Percentiles rank a stretch among this genome's conserved stretches.
Evolutionary conservation across 1,140 invertebrate genomes (phyloP).

Genomic region (Pseudobourletiella spinata): DNA sequence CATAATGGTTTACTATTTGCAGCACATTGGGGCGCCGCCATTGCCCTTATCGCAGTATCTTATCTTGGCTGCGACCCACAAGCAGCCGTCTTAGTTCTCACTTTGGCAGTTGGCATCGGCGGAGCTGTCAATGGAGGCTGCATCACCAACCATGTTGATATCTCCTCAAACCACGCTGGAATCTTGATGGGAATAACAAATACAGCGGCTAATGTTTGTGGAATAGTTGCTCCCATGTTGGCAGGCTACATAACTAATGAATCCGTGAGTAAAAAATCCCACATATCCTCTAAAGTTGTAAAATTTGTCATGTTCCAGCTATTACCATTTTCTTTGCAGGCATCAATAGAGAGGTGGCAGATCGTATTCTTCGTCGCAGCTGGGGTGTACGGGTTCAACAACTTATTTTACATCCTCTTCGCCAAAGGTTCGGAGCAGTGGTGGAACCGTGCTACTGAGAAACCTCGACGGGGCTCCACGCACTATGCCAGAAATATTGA

Average conservation of each 20-base stretch:
- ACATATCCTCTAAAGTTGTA: conserved; percentile 36
- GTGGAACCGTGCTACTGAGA: no score
- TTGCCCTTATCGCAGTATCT: conserved; percentile 63
- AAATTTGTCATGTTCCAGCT: conserved; percentile 7
- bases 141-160: conserved; percentile 43
- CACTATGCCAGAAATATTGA: no score
- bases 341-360: conserved; percentile 43
- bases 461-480: no score
- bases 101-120: conserved; percentile 58
- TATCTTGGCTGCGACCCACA: conserved; percentile 64
- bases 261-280: background rate
- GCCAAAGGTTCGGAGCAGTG: conserved; percentile 39
- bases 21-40: conserved; percentile 59
- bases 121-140: conserved; percentile 48
- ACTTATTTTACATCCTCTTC: conserved; percentile 43
- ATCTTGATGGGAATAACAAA: conserved; percentile 45
- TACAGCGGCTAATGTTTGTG: conserved; percentile 40
- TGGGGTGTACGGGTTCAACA: conserved; percentile 44
- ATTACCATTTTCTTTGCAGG: background rate
- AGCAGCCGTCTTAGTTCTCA: conserved; percentile 59
- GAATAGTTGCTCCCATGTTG: conserved; percentile 4
- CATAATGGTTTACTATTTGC: background rate
- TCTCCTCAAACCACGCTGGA: conserved; percentile 66
- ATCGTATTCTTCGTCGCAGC: conserved; percentile 48
- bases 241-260: conserved; percentile 9